Conservation (phyloP, 2,113 vertebrate species). For the Crypturellus undulatus region DNA sequence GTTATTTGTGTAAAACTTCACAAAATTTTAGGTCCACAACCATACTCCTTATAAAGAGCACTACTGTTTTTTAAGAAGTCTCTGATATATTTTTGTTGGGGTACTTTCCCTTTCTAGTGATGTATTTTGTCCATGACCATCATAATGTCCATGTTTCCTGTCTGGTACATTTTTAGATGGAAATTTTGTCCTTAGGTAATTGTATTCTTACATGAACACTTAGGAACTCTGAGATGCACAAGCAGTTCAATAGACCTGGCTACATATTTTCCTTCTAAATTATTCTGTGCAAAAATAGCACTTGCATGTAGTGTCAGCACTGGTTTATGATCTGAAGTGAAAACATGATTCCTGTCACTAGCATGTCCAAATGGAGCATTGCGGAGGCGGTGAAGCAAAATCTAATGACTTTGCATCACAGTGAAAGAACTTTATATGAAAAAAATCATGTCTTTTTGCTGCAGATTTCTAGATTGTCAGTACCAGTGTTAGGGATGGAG, state of each 20-base stretch:
- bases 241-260: background rate
- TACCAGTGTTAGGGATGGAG: background rate
- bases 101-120: background rate
- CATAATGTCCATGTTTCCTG: background rate
- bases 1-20: background rate
- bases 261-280: background rate
- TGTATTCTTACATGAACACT: background rate
- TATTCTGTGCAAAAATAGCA: background rate
- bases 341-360: background rate
- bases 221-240: background rate
- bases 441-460: background rate
- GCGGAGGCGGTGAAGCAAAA: background rate
- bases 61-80: background rate
- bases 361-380: background rate
- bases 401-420: background rate
- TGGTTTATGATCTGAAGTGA: background rate
- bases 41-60: background rate
- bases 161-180: background rate
- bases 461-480: background rate
- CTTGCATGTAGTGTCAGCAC: background rate
- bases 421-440: background rate
- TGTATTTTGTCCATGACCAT: background rate
- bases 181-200: background rate
- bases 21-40: background rate
- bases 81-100: background rate